phyloP scores from a whole-genome alignment of 92 coral and sea anemone genomes.

The Galaxea fascicularis region DNA sequence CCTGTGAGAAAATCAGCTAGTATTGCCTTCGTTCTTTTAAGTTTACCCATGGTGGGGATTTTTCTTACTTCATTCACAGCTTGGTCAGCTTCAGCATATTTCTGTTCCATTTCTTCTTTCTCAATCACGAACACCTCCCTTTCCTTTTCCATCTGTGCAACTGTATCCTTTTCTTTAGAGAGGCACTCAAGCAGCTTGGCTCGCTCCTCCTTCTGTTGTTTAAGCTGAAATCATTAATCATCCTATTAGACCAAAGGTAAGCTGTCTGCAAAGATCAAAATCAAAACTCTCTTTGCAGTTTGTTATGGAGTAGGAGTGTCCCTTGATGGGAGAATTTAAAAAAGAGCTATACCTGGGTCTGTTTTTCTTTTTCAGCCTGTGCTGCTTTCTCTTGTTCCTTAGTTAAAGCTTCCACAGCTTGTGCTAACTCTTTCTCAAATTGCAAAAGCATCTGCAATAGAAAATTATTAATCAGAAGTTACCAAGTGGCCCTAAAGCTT shows the following conservation, averaged over 20 bases:
- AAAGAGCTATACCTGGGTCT: conserved; percentile 49
- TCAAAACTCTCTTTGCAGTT: background rate
- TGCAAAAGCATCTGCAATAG: conserved; percentile 83
- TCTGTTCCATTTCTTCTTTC: conserved; percentile 71
- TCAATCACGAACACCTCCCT: conserved; percentile 51
- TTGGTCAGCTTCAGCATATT: conserved; percentile 59
- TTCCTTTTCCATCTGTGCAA: conserved; percentile 60
- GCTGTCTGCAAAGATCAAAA: background rate
- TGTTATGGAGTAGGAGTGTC: background rate
- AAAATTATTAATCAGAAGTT: background rate
- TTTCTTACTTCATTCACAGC: conserved; percentile 67
- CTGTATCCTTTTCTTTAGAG: conserved; percentile 77
- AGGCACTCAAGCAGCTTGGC: conserved; percentile 71
- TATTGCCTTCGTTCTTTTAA: background rate
- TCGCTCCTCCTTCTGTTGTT: conserved; percentile 73
- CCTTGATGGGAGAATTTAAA: background rate
- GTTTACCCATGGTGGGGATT: background rate
- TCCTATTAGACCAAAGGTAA: too few relatives aligned
- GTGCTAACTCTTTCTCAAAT: conserved; percentile 95
- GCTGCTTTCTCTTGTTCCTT: conserved; percentile 89
- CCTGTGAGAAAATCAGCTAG: too few relatives aligned
- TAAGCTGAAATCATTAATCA: conserved; percentile 21
- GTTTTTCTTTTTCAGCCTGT: conserved; percentile 82
- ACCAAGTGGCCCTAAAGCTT: too few relatives aligned
- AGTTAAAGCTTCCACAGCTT: conserved; percentile 92